phyloP scores from a whole-genome alignment of 2,888 invertebrate species.

The Drosophila tanythrix region DNA sequence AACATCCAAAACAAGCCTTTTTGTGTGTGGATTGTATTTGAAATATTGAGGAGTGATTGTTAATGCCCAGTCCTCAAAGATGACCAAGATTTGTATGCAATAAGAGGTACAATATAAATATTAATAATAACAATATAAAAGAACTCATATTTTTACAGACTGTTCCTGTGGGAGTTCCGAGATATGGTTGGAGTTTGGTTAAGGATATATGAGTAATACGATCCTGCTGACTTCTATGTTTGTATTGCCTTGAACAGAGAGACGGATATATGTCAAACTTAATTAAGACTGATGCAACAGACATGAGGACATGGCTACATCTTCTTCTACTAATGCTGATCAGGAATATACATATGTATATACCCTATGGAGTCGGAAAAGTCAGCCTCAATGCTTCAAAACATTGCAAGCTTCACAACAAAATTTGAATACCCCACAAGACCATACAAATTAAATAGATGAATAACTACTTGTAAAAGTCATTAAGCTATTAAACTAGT shows the following conservation, averaged over 20 bases:
- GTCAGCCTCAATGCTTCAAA: no score
- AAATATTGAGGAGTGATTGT: not conserved
- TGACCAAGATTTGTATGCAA: not conserved
- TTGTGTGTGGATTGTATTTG: not conserved
- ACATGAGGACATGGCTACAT: not conserved
- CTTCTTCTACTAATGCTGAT: no score
- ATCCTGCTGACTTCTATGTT: no score
- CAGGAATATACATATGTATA: not conserved
- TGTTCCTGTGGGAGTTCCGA: not conserved
- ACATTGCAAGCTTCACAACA: no score
- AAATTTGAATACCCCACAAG: no score
- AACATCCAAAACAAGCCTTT: conserved; percentile 39
- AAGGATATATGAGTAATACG: no score
- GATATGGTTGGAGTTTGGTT: no score
- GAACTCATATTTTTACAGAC: not conserved
- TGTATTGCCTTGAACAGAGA: no score
- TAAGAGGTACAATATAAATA: not conserved
- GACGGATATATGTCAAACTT: no score
- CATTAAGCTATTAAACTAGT: not conserved
- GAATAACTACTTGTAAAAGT: not conserved
- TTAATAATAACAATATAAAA: not conserved
- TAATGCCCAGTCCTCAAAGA: not conserved
- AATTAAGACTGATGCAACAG: not conserved
- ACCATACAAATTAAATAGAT: not conserved
- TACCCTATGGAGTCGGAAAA: no score